Evolutionary conservation across 2,888 invertebrate species (phyloP).

Genomic region (Uropetala carovei): DNA sequence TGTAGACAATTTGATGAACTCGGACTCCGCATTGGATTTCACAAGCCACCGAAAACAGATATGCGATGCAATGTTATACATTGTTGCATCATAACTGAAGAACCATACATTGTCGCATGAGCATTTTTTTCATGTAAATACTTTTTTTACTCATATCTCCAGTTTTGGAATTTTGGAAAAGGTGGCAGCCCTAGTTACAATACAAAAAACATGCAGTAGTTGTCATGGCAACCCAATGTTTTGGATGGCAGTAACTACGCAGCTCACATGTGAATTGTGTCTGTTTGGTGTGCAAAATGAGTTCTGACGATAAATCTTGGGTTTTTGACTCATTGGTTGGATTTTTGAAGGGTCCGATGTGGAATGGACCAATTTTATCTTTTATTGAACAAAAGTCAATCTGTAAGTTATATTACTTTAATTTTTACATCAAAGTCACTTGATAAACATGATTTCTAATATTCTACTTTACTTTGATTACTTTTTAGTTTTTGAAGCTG

Average conservation of each 20-base stretch:
- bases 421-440: no score
- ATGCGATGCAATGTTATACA: no score
- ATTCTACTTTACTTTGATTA: neutral
- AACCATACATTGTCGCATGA: no score
- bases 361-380: slow-evolving; percentile 93
- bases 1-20: no score
- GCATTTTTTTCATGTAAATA: no score
- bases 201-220: neutral
- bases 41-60: no score
- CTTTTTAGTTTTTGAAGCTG: slow-evolving; percentile 89
- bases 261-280: neutral
- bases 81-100: no score
- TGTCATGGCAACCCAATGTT: slow-evolving; percentile 56
- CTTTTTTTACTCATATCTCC: no score
- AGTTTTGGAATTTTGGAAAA: no score
- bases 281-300: slow-evolving; percentile 50
- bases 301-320: slow-evolving; percentile 83
- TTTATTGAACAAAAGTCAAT: slow-evolving; percentile 95
- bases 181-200: no score
- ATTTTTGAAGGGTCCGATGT: slow-evolving; percentile 93
- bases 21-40: no score
- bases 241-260: neutral
- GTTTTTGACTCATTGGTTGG: slow-evolving; percentile 94
- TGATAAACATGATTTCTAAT: no score
- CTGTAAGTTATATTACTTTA: slow-evolving; percentile 79